Evolutionary conservation across 2,888 invertebrate species (phyloP).

Genomic region (Athrips mouffetella): DNA sequence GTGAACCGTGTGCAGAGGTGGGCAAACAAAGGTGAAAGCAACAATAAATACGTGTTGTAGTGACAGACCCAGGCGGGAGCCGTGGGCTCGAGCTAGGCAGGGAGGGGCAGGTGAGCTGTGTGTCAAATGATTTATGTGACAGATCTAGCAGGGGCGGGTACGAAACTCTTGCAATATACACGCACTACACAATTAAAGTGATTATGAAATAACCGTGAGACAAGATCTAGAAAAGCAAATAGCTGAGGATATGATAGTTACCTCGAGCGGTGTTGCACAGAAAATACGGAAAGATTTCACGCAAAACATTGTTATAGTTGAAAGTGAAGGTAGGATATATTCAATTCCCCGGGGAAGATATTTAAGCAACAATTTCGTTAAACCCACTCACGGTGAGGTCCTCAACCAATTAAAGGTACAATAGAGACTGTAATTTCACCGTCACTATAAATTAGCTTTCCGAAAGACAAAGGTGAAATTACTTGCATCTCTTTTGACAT

Average conservation of each 20-base stretch:
- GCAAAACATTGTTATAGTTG: too few species aligned
- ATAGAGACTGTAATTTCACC: conserved; percentile 6
- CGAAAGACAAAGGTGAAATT: conserved; percentile 4
- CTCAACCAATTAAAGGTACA: conserved; percentile 2
- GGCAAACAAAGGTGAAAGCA: conserved; percentile 11
- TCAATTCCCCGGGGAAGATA: too few species aligned
- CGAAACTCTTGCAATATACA: neutral
- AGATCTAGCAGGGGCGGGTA: conserved; percentile 6
- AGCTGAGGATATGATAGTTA: too few species aligned
- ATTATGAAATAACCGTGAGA: conserved; percentile 6
- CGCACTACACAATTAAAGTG: conserved; percentile 2
- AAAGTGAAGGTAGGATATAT: neutral
- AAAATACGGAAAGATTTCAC: too few species aligned
- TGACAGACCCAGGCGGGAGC: conserved; percentile 7
- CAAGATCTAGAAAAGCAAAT: neutral
- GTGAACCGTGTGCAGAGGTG: conserved; percentile 2
- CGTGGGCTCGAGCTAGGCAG: neutral
- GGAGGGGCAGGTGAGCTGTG: neutral
- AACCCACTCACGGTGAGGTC: neutral
- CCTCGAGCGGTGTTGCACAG: too few species aligned
- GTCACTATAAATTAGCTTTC: conserved; percentile 10
- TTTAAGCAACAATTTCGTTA: neutral
- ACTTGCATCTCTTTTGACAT: conserved; percentile 6
- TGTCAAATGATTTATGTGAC: conserved; percentile 13
- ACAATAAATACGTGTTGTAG: conserved; percentile 4